Evolutionary conservation across 2,888 invertebrate species (phyloP), one percentile per base, ranked within the genome.

Genomic region (Minunthozetes semirufus): DNA sequence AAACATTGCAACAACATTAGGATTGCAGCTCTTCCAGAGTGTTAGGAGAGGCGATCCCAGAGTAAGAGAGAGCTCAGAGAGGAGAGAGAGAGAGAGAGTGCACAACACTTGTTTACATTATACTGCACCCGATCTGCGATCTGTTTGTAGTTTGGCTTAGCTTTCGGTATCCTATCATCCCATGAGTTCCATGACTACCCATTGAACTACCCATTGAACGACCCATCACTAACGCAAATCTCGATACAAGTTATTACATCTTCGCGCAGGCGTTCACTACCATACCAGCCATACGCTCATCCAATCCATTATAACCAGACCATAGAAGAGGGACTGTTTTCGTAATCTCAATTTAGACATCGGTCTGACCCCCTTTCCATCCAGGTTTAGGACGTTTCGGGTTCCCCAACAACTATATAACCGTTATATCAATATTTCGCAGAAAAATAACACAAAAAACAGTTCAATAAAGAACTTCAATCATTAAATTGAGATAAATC

Each of bases 161-260:
- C 66, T 22, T 42, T 66, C 66, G 66, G 66, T 66, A 66, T 66
- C 66, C 66, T 66, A 66, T 66, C 66, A 66, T 66, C 66, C 66
- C 66, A 59, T 59, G 59, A 66, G 29, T 66, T 42, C 66, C 66
- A 59, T 59, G 59, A 66, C 66, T n/a, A n/a, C n/a, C n/a, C n/a
- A n/a, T n/a, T n/a, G n/a, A n/a, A n/a, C n/a, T n/a, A n/a, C n/a
- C n/a, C n/a, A n/a, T n/a, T n/a, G n/a, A n/a, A n/a, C n/a, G n/a
- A n/a, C n/a, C 66, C 66, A 59, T 59, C 29, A 66, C 66, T 66
- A 66, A 66, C 66, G 17, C 66, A 66, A 66, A 66, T 42, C 42
- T 42, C 19, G 53, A 33, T 66, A 66, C 66, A 66, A 66, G 38
- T 66, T 66, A 66, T 66, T 42, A 66, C 66, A 66, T 66, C 19